Evolutionary conservation across 2,113 vertebrate genomes (phyloP), one percentile per base, ranked within the genome.

Genomic region (Circaetus cinerascens): DNA sequence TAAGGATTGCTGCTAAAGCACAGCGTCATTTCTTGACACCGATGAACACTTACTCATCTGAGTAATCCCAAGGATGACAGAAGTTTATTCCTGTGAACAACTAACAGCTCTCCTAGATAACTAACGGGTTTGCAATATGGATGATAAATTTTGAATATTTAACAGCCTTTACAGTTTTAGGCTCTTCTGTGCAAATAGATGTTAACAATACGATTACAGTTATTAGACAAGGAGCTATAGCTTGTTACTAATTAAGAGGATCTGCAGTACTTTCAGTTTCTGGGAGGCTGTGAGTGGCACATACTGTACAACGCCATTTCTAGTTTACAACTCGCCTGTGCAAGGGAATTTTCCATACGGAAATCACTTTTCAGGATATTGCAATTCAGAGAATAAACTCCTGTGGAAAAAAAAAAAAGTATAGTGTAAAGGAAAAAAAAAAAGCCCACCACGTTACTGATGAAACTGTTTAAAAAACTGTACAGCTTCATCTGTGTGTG

Each of bases 401-500:
- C 93, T 66, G 73, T 27, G 50, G 29, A 15, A 48, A 56, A 11
- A 46, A 48, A 56, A 88, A 74, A 68, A 90, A 96, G 77, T 56
- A 76, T 86, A 88, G 55, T 73, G 73, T 85, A 95, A 95, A 95
- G 59, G 48, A 9, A 86, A 97, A 92, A 79, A 51, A 40, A 13
- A 30, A 87, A 72, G 75, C 48, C 40, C 50, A 97, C 59, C n/a
- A 97, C 93, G 97, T 97, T 98, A 96, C 95, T 96, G 98, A 98
- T 98, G 97, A 97, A 98, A 98, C 97, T 98, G 97, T 98, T 98
- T 98, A 98, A 98, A 98, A 98, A 98, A 97, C 98, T 98, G 97
- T 98, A 98, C 98, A 98, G 98, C 98, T 98, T 98, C 98, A 98
- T 99, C 98, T 98, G 98, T 97, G 98, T 98, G 98, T 98, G 98